These are phyloP conservation scores for Rhagium mordax DNA, from an alignment of 2,888 invertebrate species.

Conservation along the genomic window DNA sequence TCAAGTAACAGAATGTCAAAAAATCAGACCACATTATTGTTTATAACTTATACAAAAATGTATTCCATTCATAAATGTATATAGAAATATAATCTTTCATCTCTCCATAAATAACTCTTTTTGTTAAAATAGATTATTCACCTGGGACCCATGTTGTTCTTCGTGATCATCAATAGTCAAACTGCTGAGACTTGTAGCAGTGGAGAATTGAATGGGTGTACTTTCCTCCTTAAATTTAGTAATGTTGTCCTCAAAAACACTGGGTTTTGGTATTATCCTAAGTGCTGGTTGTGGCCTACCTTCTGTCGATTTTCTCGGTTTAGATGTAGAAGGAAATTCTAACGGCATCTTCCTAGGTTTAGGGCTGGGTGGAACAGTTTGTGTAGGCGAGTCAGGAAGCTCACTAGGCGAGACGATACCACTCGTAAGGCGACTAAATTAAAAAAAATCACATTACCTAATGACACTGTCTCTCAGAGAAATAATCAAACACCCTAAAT, in stretches of 20 bases:
- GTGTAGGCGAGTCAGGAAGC: conserved; percentile 94
- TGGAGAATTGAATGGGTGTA: conserved; percentile 89
- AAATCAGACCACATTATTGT: too few species aligned
- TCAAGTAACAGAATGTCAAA: too few species aligned
- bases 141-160: conserved; percentile 57
- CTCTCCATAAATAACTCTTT: background rate
- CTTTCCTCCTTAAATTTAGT: conserved; percentile 88
- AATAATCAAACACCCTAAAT: too few species aligned
- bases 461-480: too few species aligned
- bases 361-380: conserved; percentile 83
- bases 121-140: conserved; percentile 22
- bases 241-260: conserved; percentile 85
- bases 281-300: conserved; percentile 64
- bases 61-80: too few species aligned
- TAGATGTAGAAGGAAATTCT: conserved; percentile 58
- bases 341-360: conserved; percentile 65
- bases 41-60: too few species aligned
- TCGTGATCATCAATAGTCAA: conserved; percentile 86
- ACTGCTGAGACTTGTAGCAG: conserved; percentile 89
- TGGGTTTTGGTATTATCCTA: conserved; percentile 64
- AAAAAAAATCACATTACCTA: background rate
- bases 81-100: too few species aligned
- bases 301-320: conserved; percentile 50
- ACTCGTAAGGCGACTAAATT: conserved; percentile 85
- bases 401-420: conserved; percentile 95